These are phyloP conservation scores for Ascaphus truei DNA, from an alignment of 2,113 vertebrate genomes.

Conservation along the genomic window DNA sequence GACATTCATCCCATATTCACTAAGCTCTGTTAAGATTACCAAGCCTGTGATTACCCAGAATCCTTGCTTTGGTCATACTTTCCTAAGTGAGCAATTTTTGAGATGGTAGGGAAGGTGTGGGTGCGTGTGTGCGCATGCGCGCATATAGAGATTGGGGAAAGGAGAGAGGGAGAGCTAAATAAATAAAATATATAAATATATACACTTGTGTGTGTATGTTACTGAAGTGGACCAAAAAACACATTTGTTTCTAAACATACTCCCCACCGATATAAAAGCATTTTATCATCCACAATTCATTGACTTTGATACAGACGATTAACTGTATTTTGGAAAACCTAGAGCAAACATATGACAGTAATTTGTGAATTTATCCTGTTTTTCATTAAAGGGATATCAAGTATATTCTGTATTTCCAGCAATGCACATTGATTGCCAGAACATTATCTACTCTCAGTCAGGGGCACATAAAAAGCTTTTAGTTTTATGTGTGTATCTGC, in stretches of 20 bases:
- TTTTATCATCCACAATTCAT: constrained; percentile 13
- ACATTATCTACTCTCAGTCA: background rate
- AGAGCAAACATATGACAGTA: constrained; percentile 9
- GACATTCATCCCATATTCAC: too few relatives aligned
- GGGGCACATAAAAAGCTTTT: background rate
- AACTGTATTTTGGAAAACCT: background rate
- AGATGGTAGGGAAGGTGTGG: too few relatives aligned
- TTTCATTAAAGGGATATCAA: background rate
- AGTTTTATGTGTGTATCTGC: background rate
- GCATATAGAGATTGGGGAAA: constrained; percentile 20
- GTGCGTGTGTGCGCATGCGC: too few relatives aligned
- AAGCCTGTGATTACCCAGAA: too few relatives aligned
- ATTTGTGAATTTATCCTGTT: constrained; percentile 4
- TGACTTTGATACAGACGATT: constrained; percentile 24
- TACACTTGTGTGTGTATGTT: too few relatives aligned
- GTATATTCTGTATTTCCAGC: background rate
- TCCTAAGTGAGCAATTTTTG: too few relatives aligned
- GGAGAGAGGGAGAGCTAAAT: background rate
- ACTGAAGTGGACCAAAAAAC: constrained; percentile 20
- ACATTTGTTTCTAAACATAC: background rate
- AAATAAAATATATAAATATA: constrained; percentile 20
- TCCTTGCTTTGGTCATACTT: too few relatives aligned
- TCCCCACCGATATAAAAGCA: background rate
- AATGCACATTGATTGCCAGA: background rate
- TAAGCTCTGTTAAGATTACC: too few relatives aligned